A percentile compares a stretch with the other conserved stretches of the same genome.
These are phyloP conservation scores for Philypnodon macrostomus DNA, from an alignment of 2,797 vertebrate species.

Conservation along the genomic window DNA sequence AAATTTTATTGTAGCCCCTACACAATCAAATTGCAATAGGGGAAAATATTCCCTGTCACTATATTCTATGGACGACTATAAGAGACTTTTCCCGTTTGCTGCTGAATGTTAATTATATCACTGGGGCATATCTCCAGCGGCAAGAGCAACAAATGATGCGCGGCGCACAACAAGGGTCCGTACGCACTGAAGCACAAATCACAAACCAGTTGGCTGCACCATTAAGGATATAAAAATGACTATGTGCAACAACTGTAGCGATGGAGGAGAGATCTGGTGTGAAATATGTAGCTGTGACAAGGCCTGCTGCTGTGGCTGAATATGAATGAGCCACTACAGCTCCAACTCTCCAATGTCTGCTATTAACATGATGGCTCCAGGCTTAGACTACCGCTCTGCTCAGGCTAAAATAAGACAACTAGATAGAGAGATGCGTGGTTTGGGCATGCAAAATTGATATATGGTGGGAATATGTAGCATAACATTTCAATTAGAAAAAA, in stretches of 20 bases:
- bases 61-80: background rate
- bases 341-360: conserved; percentile 27
- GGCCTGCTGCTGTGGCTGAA: conserved; percentile 28
- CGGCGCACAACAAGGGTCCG: conserved; percentile 13
- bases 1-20: too few relatives aligned
- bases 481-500: background rate
- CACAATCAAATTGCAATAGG: too few relatives aligned
- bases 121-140: conserved; percentile 17
- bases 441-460: too few relatives aligned
- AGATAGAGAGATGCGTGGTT: background rate
- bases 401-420: conserved; percentile 17
- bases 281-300: conserved; percentile 14
- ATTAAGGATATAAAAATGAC: conserved; percentile 4
- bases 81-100: conserved; percentile 2
- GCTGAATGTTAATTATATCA: conserved; percentile 36
- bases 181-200: conserved; percentile 20
- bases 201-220: background rate
- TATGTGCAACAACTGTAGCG: background rate
- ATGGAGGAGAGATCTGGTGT: conserved; percentile 5
- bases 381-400: conserved; percentile 12
- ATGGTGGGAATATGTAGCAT: background rate
- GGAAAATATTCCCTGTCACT: background rate
- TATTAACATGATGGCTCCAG: conserved; percentile 31
- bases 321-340: conserved; percentile 42
- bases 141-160: conserved; percentile 36